A percentile compares a stretch with the other conserved stretches of the same genome.
phyloP scores from a whole-genome alignment of 2,888 invertebrate genomes.

The Phania funesta region DNA sequence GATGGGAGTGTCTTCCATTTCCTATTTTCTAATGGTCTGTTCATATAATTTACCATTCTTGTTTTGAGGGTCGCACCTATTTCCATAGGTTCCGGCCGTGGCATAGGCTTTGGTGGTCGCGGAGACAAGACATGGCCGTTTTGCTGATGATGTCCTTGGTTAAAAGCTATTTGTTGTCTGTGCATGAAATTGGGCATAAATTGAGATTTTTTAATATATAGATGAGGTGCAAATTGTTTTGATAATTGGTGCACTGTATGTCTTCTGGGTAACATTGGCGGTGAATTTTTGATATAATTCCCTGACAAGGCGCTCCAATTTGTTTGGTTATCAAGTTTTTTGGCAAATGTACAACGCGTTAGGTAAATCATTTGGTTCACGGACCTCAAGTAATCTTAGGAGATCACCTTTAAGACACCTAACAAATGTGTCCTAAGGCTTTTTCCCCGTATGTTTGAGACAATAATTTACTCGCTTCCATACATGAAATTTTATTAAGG shows the following conservation, averaged over 20 bases:
- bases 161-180: not conserved
- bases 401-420: not conserved
- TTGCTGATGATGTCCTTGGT: not conserved
- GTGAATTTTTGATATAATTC: not conserved
- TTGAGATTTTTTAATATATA: not conserved
- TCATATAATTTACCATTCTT: constrained; percentile 19
- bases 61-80: constrained; percentile 12
- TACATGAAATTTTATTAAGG: not conserved
- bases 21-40: constrained; percentile 9
- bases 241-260: not conserved
- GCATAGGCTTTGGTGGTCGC: constrained; percentile 20
- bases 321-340: not conserved
- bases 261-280: not conserved
- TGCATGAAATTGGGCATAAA: constrained; percentile 1
- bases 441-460: not conserved
- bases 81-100: constrained; percentile 40
- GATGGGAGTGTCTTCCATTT: not conserved
- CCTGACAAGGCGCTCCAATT: not conserved
- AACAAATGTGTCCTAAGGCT: not conserved
- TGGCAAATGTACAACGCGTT: not conserved
- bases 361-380: not conserved
- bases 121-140: not conserved
- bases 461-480: not conserved
- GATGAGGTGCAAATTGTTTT: not conserved
- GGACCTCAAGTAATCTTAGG: not conserved